These are phyloP conservation scores for Melanotaenia pygmaea DNA, from an alignment of 2,797 vertebrate species.

Conservation along the genomic window DNA sequence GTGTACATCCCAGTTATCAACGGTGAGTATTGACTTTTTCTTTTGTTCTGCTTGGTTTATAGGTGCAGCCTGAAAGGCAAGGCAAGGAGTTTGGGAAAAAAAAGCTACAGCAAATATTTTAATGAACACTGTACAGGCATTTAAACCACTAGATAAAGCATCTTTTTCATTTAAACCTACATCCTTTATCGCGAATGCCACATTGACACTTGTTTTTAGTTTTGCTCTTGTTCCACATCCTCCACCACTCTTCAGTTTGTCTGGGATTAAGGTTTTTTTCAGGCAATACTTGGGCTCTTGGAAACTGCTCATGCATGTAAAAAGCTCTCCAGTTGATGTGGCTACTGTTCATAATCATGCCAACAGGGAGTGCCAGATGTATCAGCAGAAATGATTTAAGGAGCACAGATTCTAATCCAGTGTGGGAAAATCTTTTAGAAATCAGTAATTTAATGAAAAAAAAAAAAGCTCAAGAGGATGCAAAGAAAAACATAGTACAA, in stretches of 20 bases:
- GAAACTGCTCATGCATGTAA: not conserved
- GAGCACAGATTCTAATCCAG: not conserved
- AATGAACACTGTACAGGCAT: too few relatives aligned
- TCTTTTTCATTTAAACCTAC: not conserved
- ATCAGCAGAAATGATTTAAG: not conserved
- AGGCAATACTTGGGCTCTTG: not conserved
- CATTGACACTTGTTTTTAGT: not conserved
- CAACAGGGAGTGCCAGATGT: not conserved
- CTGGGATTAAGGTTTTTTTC: not conserved
- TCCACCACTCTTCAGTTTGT: not conserved
- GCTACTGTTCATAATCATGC: not conserved
- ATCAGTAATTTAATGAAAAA: not conserved
- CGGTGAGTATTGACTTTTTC: slow-evolving; percentile 83
- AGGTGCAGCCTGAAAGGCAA: not conserved
- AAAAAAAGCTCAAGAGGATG: not conserved
- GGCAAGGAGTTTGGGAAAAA: too few relatives aligned
- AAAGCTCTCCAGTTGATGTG: not conserved
- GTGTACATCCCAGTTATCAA: slow-evolving; percentile 98
- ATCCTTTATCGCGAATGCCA: not conserved
- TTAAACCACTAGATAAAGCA: too few relatives aligned
- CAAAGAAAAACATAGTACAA: not conserved
- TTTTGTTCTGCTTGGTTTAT: not conserved
- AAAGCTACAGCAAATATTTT: too few relatives aligned
- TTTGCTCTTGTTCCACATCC: not conserved
- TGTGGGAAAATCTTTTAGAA: not conserved